Conservation (phyloP, 2,888 invertebrate genomes). For the Coremacera marginata region DNA sequence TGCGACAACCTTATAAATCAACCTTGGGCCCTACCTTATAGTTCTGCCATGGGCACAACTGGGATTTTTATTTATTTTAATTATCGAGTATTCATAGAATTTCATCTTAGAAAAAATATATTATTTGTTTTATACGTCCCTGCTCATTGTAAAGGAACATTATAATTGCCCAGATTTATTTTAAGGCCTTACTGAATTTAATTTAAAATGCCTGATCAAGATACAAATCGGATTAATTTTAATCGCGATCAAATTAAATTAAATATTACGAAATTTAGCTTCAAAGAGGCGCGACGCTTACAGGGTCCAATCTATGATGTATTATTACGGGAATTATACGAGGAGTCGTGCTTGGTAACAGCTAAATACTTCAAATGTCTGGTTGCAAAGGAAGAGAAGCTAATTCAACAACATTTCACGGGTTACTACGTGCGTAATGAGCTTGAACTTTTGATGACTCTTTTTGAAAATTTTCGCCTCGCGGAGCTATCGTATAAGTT, state of each 20-base stretch:
- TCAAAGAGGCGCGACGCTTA: constrained; percentile 53
- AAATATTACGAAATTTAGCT: constrained; percentile 45
- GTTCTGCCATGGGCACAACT: no score
- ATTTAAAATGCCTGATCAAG: constrained; percentile 3
- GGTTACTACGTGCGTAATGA: constrained; percentile 48
- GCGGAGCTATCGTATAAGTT: constrained; percentile 56
- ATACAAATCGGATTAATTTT: constrained; percentile 28
- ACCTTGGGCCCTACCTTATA: no score
- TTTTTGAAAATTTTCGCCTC: constrained; percentile 56
- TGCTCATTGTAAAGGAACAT: no score
- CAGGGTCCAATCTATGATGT: constrained; percentile 54
- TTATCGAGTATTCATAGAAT: no score
- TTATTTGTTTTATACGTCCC: no score
- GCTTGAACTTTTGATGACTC: constrained; percentile 50
- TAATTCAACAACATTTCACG: background rate
- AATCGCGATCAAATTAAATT: constrained; percentile 42
- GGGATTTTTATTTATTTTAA: no score
- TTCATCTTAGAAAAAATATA: no score
- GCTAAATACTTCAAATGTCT: constrained; percentile 57
- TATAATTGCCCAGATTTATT: no score
- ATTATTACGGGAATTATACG: constrained; percentile 57
- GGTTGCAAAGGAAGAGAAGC: constrained; percentile 54
- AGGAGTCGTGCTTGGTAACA: constrained; percentile 55
- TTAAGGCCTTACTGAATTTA: background rate
- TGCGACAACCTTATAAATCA: no score